Base-by-base conservation (phyloP, 2,797 vertebrate genomes). In the Labeo calbasu region DNA sequence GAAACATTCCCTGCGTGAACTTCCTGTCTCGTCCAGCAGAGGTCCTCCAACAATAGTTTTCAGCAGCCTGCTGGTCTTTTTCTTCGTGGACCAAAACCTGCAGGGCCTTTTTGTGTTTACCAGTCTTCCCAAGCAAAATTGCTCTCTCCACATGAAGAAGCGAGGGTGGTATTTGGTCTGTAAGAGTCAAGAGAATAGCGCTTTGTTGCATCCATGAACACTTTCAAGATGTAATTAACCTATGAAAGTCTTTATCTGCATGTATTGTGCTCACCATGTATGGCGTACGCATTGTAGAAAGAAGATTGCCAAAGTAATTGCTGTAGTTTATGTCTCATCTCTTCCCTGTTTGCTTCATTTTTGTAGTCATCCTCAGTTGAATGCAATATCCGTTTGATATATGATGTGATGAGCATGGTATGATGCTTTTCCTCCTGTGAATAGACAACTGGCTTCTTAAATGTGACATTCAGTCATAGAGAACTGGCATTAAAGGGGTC, bases 391-490 rank as follows among this genome's bases (percentile, higher is more conserved):
- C 87, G 88, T 77, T 84, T 80, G 84, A 92, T 86, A 88, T 94
- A 94, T 28, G 91, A 85, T 79, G 90, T 77, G 48, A 92, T 93
- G 90, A 95, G 92, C 61, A 85, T 84, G 71, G 48, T 92, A 87
- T 94, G 93, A 89, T 94, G 91, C 21, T 84, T 87, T 88, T 90
- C 91, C 77, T 93, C 92, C 94, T 94, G 83, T 19, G 80, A 86
- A 76, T 72, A 89, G 76, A 90, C 61, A 65, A 48, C 32, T 57
- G 32, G 55, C 51, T 72, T 69, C 28, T 84, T 59, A 55, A 32
- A 61, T 77, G 36, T 12, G 23, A 66, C 46, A 8, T 63, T 46
- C 5, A 25, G n/a, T 90, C 57, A 79, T 55, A 19, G 68, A 9
- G 28, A 53, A 32, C 57, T 76, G 50, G 6, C 12, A 68, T 70